A percentile compares a stretch with the other conserved stretches of the same genome.
Conservation (phyloP, 2,797 vertebrate genomes). For the Acrocephalus scirpaceus region DNA sequence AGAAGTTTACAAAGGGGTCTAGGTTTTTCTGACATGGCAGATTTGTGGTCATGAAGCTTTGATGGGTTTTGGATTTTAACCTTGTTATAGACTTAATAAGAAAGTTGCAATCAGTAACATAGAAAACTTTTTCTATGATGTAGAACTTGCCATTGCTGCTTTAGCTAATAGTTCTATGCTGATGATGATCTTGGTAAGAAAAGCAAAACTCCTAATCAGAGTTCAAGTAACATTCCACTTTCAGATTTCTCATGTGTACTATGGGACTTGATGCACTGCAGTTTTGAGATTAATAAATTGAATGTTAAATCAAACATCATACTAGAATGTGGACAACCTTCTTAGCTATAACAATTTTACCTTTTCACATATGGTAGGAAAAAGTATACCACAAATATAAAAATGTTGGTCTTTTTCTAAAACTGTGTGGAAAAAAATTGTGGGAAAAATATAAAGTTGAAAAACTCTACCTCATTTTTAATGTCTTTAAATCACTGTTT, state of each 20-base stretch:
- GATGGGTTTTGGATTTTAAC: background rate
- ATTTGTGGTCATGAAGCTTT: background rate
- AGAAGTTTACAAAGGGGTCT: background rate
- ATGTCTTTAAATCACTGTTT: conserved; percentile 79
- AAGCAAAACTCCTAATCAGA: background rate
- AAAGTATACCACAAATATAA: background rate
- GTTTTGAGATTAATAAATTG: background rate
- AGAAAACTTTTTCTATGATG: background rate
- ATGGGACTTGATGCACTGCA: background rate
- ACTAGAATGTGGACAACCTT: background rate
- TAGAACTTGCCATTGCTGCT: background rate
- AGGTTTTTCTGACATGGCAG: background rate
- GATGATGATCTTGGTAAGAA: background rate
- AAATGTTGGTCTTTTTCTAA: background rate
- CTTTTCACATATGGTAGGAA: background rate
- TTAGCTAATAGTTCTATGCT: background rate
- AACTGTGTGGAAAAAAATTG: background rate
- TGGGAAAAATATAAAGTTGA: background rate
- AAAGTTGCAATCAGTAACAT: background rate
- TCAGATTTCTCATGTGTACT: background rate
- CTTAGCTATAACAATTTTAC: background rate
- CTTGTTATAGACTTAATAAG: background rate
- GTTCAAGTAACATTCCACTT: background rate
- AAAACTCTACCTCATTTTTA: background rate
- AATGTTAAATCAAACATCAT: background rate